Conservation (phyloP, 2,113 vertebrate genomes). For the Engystomops pustulosus region DNA sequence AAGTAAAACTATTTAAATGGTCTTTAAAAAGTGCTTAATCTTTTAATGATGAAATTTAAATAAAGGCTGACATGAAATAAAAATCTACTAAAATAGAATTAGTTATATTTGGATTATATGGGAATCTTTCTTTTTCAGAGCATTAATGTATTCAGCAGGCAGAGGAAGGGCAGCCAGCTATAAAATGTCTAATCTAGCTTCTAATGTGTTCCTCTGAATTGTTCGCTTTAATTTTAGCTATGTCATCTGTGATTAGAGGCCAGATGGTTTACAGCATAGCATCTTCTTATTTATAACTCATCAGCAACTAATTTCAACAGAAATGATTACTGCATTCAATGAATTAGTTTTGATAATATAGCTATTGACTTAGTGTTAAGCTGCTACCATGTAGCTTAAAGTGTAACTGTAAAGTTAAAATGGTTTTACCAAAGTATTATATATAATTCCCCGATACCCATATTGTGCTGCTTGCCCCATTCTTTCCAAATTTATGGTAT, state of each 20-base stretch:
- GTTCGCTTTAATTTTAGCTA: constrained; percentile 58
- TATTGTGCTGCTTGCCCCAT: no score
- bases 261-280: constrained; percentile 60
- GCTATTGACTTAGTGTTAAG: neutral
- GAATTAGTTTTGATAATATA: neutral
- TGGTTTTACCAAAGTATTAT: no score
- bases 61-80: neutral
- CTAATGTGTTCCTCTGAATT: constrained; percentile 56
- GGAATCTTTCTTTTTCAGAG: neutral
- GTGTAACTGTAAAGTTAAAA: no score
- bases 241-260: constrained; percentile 57
- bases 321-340: constrained; percentile 10
- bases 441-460: no score
- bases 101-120: constrained; percentile 26
- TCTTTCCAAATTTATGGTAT: no score
- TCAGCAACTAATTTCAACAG: constrained; percentile 2
- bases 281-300: constrained; percentile 59
- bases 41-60: constrained; percentile 17
- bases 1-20: constrained; percentile 27
- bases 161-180: neutral
- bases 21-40: constrained; percentile 7
- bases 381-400: no score
- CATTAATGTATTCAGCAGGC: neutral
- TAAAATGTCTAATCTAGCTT: constrained; percentile 44
- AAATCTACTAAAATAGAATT: constrained; percentile 37